These are phyloP conservation scores for Drosophila tanythrix DNA, from an alignment of 2,888 invertebrate genomes.

Conservation along the genomic window DNA sequence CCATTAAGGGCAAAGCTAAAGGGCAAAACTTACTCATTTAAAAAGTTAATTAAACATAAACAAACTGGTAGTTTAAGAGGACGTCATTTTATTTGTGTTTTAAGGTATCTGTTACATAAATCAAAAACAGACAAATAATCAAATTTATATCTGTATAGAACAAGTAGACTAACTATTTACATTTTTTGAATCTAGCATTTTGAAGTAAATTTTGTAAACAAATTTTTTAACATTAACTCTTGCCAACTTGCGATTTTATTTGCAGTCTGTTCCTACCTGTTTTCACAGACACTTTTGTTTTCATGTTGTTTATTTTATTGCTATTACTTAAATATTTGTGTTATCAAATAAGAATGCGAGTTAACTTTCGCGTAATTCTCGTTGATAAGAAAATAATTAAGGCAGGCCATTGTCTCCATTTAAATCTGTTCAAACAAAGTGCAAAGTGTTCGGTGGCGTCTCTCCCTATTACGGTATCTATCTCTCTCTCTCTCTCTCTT, in stretches of 20 bases:
- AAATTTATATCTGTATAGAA: not conserved
- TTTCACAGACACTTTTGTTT: conserved; percentile 16
- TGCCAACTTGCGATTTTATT: not conserved
- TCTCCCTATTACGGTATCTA: not conserved
- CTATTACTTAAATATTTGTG: not conserved
- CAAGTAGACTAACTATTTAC: not conserved
- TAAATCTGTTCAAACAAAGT: conserved; percentile 45
- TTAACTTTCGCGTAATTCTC: conserved; percentile 13
- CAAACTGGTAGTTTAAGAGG: conserved; percentile 19
- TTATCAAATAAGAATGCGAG: not conserved
- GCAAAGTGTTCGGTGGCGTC: conserved; percentile 21
- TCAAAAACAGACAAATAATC: not conserved
- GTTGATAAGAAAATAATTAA: conserved; percentile 34
- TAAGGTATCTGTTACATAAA: not conserved
- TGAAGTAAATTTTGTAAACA: not conserved
- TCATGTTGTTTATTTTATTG: not conserved
- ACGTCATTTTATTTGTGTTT: not conserved
- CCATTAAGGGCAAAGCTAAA: conserved; percentile 5
- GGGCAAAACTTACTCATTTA: conserved; percentile 11
- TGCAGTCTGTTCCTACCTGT: too few relatives aligned
- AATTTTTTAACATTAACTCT: not conserved
- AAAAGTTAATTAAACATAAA: conserved; percentile 63
- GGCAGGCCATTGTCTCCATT: conserved; percentile 24
- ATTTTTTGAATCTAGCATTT: not conserved
- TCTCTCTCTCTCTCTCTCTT: not conserved